A percentile compares a stretch with the other conserved stretches of the same genome.
Evolutionary conservation across 2,888 invertebrate species (phyloP).

Genomic region (Thecophora atra): DNA sequence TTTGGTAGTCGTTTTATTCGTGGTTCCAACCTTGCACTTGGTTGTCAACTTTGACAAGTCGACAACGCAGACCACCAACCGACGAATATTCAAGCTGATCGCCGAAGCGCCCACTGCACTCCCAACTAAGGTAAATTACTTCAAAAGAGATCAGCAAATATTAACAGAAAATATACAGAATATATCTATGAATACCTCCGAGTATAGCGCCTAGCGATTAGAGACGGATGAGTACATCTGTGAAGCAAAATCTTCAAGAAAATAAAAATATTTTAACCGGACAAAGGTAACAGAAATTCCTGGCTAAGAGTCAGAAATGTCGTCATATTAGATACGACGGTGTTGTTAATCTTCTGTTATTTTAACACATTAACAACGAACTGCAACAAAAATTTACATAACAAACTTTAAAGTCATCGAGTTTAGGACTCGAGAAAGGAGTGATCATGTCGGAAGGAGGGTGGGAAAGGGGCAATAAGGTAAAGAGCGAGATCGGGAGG

Average conservation of each 20-base stretch:
- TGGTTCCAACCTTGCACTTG: constrained; percentile 26
- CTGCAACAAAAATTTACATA: constrained; percentile 64
- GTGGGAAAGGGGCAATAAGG: not conserved
- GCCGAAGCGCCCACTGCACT: not conserved
- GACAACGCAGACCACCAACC: constrained; percentile 18
- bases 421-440: not conserved
- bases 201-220: too few relatives aligned
- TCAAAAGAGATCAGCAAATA: constrained; percentile 29
- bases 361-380: constrained; percentile 64
- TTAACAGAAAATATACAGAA: not conserved
- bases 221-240: too few relatives aligned
- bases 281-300: not conserved
- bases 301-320: not conserved
- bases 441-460: not conserved
- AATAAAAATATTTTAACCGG: not conserved
- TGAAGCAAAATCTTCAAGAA: not conserved
- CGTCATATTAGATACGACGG: constrained; percentile 3
- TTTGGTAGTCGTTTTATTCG: not conserved
- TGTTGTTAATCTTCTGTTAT: constrained; percentile 51
- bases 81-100: not conserved
- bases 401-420: constrained; percentile 40
- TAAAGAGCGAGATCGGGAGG: constrained; percentile 5
- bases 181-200: too few relatives aligned
- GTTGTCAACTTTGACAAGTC: constrained; percentile 31
- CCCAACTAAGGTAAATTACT: constrained; percentile 1